These are phyloP conservation scores for Sebastes aleutianus DNA, from an alignment of 2,797 vertebrate genomes.

Conservation along the genomic window DNA sequence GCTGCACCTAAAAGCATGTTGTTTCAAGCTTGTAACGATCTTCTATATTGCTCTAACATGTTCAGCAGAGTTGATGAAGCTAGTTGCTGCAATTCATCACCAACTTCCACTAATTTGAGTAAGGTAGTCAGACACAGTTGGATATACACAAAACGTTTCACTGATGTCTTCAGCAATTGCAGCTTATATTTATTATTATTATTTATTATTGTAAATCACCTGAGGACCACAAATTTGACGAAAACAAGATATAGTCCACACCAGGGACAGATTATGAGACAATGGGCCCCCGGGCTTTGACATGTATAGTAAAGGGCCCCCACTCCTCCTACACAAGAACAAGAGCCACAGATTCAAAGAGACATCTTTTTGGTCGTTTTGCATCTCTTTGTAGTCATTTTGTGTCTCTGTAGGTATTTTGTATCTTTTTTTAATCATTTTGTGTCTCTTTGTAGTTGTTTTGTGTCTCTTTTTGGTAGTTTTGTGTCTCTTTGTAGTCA, in stretches of 20 bases:
- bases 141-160: neutral
- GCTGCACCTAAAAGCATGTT: conserved; percentile 31
- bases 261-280: too few relatives aligned
- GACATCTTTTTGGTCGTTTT: too few relatives aligned
- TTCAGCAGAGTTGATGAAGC: neutral
- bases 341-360: too few relatives aligned
- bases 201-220: neutral
- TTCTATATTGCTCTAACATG: neutral
- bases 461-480: accelerated
- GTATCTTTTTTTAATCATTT: too few relatives aligned
- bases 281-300: too few relatives aligned
- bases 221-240: accelerated
- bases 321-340: too few relatives aligned
- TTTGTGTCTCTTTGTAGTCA: accelerated
- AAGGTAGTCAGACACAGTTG: neutral
- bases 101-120: neutral
- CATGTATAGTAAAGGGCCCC: too few relatives aligned
- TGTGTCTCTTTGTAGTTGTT: too few relatives aligned
- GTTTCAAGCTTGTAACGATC: conserved; percentile 7
- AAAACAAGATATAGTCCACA: neutral
- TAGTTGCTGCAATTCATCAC: neutral
- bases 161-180: neutral
- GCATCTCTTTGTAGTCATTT: too few relatives aligned
- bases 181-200: too few relatives aligned
- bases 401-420: too few relatives aligned